phyloP scores from a whole-genome alignment of 2,888 invertebrate genomes.

The Cheilosia variabilis region DNA sequence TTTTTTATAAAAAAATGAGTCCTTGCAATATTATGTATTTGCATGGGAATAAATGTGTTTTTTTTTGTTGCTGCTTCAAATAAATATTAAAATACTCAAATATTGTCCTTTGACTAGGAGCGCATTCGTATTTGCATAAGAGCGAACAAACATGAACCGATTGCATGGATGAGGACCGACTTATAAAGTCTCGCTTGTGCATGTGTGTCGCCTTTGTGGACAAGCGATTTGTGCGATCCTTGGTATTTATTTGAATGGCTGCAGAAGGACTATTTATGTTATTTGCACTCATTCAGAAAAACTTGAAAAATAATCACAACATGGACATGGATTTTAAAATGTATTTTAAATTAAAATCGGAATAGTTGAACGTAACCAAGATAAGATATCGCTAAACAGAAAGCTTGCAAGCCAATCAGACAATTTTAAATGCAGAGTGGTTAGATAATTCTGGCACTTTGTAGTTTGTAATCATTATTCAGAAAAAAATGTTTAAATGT shows the following conservation, averaged over 20 bases:
- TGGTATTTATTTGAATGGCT: neutral
- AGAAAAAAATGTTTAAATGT: no score
- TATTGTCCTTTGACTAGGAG: slow-evolving; percentile 61
- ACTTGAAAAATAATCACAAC: no score
- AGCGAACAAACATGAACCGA: slow-evolving; percentile 57
- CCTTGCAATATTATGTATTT: slow-evolving; percentile 46
- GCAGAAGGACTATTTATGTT: neutral
- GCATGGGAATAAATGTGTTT: slow-evolving; percentile 4
- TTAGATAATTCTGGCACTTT: neutral
- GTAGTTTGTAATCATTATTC: no score
- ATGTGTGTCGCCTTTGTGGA: neutral
- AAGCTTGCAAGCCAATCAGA: no score
- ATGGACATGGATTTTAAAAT: no score
- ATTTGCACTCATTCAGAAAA: neutral
- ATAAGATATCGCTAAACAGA: no score
- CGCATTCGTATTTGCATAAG: slow-evolving; percentile 57
- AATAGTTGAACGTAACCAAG: no score
- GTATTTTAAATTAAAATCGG: no score
- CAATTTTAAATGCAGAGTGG: neutral
- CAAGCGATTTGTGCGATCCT: neutral
- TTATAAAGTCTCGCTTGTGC: neutral
- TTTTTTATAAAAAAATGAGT: slow-evolving; percentile 27
- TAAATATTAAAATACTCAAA: slow-evolving; percentile 73
- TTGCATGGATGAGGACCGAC: slow-evolving; percentile 26
- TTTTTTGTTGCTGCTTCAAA: slow-evolving; percentile 52